Evolutionary conservation across 2,888 invertebrate species (phyloP).

Genomic region (Osmoderma eremita): DNA sequence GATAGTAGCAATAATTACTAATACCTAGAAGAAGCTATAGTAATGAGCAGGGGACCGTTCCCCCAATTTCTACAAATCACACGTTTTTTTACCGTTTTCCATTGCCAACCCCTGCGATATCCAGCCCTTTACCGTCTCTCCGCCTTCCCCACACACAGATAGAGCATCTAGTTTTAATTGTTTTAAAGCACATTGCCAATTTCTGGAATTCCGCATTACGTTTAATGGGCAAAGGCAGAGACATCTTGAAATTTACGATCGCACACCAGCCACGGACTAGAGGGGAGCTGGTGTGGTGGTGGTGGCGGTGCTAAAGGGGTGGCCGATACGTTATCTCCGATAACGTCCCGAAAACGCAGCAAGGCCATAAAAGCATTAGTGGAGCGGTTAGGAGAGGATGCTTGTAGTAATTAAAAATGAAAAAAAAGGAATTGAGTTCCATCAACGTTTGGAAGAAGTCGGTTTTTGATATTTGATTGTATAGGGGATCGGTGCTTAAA

Average conservation of each 20-base stretch:
- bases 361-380: slow-evolving; percentile 2
- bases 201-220: slow-evolving; percentile 53
- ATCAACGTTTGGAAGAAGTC: no score
- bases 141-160: slow-evolving; percentile 2
- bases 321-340: slow-evolving; percentile 10
- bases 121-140: slow-evolving; percentile 54
- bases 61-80: slow-evolving; percentile 61
- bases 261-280: background rate
- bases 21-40: slow-evolving; percentile 31
- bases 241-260: slow-evolving; percentile 36
- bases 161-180: slow-evolving; percentile 57
- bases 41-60: slow-evolving; percentile 22
- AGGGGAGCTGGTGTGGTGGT: background rate
- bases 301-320: slow-evolving; percentile 2
- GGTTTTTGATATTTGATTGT: no score
- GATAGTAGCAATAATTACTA: background rate
- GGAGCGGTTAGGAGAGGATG: background rate
- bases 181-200: slow-evolving; percentile 62
- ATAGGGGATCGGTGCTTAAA: no score
- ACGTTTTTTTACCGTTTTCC: slow-evolving; percentile 57
- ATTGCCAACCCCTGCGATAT: slow-evolving; percentile 36
- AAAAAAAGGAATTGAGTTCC: background rate
- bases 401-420: slow-evolving; percentile 1
- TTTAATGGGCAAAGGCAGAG: slow-evolving; percentile 35
- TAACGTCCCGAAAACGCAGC: slow-evolving; percentile 1